Evolutionary conservation across 2,797 vertebrate genomes (phyloP).

Genomic region (Rhabdomys pumilio): DNA sequence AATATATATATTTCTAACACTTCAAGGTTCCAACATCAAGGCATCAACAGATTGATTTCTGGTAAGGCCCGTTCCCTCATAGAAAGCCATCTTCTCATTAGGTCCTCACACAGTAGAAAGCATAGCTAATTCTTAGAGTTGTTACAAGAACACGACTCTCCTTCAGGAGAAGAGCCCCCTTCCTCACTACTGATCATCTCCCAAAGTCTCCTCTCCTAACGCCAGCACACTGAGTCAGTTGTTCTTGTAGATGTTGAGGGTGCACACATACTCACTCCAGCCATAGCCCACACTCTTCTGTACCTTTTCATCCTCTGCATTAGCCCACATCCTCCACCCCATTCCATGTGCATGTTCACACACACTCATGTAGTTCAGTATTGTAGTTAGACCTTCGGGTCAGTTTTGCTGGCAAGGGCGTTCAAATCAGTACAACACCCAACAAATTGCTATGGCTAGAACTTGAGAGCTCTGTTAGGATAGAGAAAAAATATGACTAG

Average conservation of each 20-base stretch:
- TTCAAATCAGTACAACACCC: neutral
- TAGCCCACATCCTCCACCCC: neutral
- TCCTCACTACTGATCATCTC: neutral
- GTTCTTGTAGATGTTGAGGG: neutral
- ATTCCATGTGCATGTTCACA: neutral
- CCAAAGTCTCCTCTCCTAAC: neutral
- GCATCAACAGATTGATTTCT: neutral
- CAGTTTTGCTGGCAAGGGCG: neutral
- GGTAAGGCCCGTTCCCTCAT: neutral
- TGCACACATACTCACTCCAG: neutral
- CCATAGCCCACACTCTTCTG: neutral
- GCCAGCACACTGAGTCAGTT: neutral
- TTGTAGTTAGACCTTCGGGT: neutral
- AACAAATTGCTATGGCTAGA: neutral
- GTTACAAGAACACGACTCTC: neutral
- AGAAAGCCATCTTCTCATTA: neutral
- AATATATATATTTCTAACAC: neutral
- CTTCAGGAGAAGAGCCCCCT: neutral
- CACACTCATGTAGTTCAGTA: neutral
- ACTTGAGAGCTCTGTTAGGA: conserved; percentile 30
- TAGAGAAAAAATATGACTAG: neutral
- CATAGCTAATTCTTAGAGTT: neutral
- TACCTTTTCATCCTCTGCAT: neutral
- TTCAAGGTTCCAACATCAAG: neutral
- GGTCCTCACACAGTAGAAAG: neutral